Percentiles rank a stretch among this genome's conserved stretches.
Conservation (phyloP, 2,888 invertebrate genomes). For the Globia sparganii region DNA sequence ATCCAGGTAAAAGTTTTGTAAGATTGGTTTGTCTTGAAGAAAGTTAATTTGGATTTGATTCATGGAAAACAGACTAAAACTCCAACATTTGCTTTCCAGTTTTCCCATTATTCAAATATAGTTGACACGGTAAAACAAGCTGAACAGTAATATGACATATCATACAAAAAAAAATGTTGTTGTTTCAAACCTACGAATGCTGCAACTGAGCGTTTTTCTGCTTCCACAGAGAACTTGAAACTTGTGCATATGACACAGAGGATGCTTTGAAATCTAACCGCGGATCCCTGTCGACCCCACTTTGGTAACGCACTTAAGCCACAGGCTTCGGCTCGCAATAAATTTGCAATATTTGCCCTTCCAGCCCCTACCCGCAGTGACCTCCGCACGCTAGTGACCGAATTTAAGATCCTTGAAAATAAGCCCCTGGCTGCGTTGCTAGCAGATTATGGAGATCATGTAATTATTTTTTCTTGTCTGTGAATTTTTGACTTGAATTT, state of each 20-base stretch:
- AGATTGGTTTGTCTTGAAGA: constrained; percentile 5
- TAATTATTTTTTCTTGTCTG: neutral
- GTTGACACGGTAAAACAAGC: neutral
- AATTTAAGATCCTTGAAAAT: constrained; percentile 17
- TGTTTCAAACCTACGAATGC: neutral
- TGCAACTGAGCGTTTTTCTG: neutral
- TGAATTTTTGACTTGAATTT: neutral
- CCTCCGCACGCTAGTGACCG: constrained; percentile 22
- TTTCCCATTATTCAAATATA: too few species aligned
- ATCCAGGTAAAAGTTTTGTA: neutral
- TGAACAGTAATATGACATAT: neutral
- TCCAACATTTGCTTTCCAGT: neutral
- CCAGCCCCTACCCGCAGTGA: constrained; percentile 2
- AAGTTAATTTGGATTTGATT: neutral
- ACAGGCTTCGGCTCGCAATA: constrained; percentile 43
- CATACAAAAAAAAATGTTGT: too few species aligned
- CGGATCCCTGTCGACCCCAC: constrained; percentile 49
- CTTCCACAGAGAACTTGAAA: constrained; percentile 4
- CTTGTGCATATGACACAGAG: constrained; percentile 38
- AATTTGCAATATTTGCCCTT: constrained; percentile 55
- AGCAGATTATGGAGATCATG: neutral
- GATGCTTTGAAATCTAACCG: constrained; percentile 3
- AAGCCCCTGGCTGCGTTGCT: neutral
- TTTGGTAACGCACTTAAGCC: constrained; percentile 52
- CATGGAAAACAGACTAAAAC: neutral